Conservation (phyloP, 1,140 invertebrate species). For the Drosophila tropicalis region DNA sequence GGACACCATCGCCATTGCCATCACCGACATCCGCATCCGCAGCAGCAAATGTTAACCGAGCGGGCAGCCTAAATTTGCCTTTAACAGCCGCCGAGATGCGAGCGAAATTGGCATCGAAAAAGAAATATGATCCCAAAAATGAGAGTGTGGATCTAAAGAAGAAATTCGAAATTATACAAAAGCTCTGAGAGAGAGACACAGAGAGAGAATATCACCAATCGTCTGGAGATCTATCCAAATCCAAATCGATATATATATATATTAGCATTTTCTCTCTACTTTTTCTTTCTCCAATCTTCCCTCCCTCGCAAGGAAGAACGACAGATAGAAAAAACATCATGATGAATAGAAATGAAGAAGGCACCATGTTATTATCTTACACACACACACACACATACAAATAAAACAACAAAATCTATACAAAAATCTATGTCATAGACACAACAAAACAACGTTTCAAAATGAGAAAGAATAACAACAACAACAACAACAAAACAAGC, state of each 20-base stretch:
- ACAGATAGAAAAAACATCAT: background rate
- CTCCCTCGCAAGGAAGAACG: background rate
- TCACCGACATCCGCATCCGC: constrained; percentile 36
- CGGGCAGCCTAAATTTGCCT: constrained; percentile 88
- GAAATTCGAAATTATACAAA: constrained; percentile 96
- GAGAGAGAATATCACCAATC: background rate
- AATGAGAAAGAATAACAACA: background rate
- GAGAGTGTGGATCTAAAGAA: constrained; percentile 94
- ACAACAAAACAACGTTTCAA: constrained; percentile 17
- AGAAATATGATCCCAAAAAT: constrained; percentile 95
- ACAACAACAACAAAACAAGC: background rate
- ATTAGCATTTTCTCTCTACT: background rate
- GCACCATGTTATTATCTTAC: constrained; percentile 4
- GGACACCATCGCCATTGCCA: constrained; percentile 48
- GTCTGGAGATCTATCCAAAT: background rate
- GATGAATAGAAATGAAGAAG: background rate
- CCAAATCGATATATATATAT: background rate
- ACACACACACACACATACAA: constrained; percentile 13
- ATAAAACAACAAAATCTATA: constrained; percentile 1
- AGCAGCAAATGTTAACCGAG: constrained; percentile 31
- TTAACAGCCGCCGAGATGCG: constrained; percentile 95
- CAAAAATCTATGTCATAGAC: constrained; percentile 16
- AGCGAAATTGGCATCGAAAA: constrained; percentile 91
- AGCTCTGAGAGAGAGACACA: constrained; percentile 87
- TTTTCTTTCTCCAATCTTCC: background rate